These are phyloP conservation scores for Sinonovacula constricta DNA, from an alignment of 1,140 invertebrate species.

Conservation along the genomic window DNA sequence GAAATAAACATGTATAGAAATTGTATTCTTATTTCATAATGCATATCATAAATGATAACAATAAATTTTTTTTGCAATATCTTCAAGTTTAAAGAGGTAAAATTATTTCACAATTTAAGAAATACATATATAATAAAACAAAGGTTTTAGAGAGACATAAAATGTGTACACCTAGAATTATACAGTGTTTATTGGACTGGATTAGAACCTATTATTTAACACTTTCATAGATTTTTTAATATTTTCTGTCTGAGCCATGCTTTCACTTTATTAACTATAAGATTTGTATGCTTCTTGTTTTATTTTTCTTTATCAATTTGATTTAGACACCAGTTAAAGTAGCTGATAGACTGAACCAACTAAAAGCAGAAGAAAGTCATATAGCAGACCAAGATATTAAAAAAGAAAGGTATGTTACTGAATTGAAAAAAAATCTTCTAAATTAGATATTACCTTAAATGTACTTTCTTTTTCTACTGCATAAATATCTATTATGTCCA, in stretches of 20 bases:
- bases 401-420: slow-evolving; percentile 85
- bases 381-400: slow-evolving; percentile 91
- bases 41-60: neutral
- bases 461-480: too few species aligned
- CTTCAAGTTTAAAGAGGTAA: neutral
- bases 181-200: too few species aligned
- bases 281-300: too few species aligned
- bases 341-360: slow-evolving; percentile 89
- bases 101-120: neutral
- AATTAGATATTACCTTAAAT: too few species aligned
- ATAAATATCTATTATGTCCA: too few species aligned
- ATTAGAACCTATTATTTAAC: too few species aligned
- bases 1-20: neutral
- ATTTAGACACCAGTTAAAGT: slow-evolving; percentile 83
- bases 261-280: too few species aligned
- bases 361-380: slow-evolving; percentile 92
- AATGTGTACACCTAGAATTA: too few species aligned
- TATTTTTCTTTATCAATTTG: slow-evolving; percentile 44
- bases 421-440: too few species aligned
- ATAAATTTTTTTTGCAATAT: neutral
- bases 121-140: neutral
- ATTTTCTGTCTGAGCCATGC: neutral
- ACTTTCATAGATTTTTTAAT: too few species aligned
- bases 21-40: neutral
- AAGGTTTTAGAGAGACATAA: neutral